Percentiles rank a stretch among this genome's conserved stretches.
Evolutionary conservation across 2,113 vertebrate genomes (phyloP).

Genomic region (rat (Rattus norvegicus)): GRCr8 NC_086026.1:123377501-123378000

Average conservation of each 20-base stretch:
- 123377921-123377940: no score
- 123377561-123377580: not conserved
- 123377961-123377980: not conserved
- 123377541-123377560: not conserved
- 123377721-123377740: not conserved
- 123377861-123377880: no score
- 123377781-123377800: not conserved
- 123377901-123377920: no score
- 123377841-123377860: no score
- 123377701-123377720: not conserved
- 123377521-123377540: not conserved
- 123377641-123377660: not conserved
- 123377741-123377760: not conserved
- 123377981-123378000: not conserved
- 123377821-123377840: not conserved
- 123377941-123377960: no score
- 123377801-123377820: not conserved
- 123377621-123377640: not conserved
- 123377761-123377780: not conserved
- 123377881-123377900: no score
- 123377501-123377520: not conserved
- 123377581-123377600: not conserved
- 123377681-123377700: not conserved
- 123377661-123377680: not conserved
- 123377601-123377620: not conserved